Conservation (phyloP, 1,140 invertebrate genomes). For the Drosophila saltans region DNA sequence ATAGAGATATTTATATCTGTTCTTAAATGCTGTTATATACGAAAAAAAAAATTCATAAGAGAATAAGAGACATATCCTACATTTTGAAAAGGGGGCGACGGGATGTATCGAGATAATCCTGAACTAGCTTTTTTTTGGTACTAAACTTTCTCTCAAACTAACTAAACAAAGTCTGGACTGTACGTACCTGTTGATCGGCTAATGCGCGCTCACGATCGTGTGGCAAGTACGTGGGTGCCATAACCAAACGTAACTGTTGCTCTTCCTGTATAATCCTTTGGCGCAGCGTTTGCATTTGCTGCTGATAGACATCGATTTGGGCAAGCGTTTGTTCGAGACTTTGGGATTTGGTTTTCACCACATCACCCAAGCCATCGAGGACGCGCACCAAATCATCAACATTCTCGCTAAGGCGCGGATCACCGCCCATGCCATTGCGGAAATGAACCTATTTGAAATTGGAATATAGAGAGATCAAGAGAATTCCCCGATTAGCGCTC, state of each 20-base stretch:
- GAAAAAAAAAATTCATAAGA: not conserved
- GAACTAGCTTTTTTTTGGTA: constrained; percentile 6
- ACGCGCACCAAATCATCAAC: constrained; percentile 88
- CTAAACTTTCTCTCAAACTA: constrained; percentile 15
- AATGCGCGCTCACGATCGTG: constrained; percentile 92
- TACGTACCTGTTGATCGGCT: constrained; percentile 95
- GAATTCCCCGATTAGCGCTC: constrained; percentile 25
- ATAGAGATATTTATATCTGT: not conserved
- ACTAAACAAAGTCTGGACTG: constrained; percentile 30
- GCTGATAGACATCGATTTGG: constrained; percentile 94
- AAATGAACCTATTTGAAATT: constrained; percentile 90
- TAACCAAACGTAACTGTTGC: constrained; percentile 91
- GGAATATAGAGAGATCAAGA: constrained; percentile 2
- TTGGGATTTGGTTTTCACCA: constrained; percentile 88
- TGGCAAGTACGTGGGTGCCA: constrained; percentile 91
- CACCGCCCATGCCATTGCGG: constrained; percentile 91
- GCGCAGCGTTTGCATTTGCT: constrained; percentile 93
- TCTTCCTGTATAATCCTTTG: constrained; percentile 93
- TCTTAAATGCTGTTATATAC: constrained; percentile 12
- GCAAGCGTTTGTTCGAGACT: constrained; percentile 90
- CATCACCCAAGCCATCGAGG: constrained; percentile 86
- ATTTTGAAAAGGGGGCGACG: not conserved
- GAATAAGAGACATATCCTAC: not conserved
- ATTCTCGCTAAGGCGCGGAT: constrained; percentile 89
- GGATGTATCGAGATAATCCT: not conserved